Evolutionary conservation across 2,113 vertebrate species (phyloP).

Genomic region (Thermophis baileyi): DNA sequence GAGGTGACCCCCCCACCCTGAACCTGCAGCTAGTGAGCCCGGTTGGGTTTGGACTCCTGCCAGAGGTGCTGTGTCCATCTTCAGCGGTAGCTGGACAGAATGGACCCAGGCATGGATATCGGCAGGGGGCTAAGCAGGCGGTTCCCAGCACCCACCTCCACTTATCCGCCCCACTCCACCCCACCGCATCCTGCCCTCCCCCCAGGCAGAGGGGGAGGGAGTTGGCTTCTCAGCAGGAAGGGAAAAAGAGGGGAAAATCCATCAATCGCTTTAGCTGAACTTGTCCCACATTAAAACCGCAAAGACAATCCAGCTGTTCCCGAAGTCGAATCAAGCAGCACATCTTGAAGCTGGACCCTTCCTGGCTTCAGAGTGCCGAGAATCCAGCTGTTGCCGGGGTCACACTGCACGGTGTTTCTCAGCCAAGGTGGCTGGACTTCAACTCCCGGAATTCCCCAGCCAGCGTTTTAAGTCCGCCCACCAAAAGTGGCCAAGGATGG

Average conservation of each 20-base stretch:
- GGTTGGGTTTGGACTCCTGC: neutral
- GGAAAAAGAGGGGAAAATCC: neutral
- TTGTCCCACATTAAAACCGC: neutral
- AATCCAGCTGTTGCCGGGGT: neutral
- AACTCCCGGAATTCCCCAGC: neutral
- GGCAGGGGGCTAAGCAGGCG: neutral
- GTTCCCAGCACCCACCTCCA: neutral
- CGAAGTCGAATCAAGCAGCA: neutral
- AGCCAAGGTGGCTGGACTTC: neutral
- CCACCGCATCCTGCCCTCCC: neutral
- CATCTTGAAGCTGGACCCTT: neutral
- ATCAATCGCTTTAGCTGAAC: neutral
- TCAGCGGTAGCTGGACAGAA: neutral
- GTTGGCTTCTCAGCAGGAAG: neutral
- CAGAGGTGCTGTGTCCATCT: accelerated
- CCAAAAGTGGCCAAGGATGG: neutral
- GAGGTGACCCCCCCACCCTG: neutral
- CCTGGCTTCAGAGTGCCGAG: neutral
- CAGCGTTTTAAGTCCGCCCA: neutral
- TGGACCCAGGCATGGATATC: neutral
- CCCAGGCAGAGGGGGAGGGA: neutral
- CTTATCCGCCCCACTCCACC: neutral
- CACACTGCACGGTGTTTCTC: neutral
- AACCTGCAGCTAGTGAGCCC: neutral
- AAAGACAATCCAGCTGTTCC: neutral